Evolutionary conservation across 2,113 vertebrate species (phyloP), one percentile per base, ranked within the genome.

Genomic region (Tachycineta bicolor): DNA sequence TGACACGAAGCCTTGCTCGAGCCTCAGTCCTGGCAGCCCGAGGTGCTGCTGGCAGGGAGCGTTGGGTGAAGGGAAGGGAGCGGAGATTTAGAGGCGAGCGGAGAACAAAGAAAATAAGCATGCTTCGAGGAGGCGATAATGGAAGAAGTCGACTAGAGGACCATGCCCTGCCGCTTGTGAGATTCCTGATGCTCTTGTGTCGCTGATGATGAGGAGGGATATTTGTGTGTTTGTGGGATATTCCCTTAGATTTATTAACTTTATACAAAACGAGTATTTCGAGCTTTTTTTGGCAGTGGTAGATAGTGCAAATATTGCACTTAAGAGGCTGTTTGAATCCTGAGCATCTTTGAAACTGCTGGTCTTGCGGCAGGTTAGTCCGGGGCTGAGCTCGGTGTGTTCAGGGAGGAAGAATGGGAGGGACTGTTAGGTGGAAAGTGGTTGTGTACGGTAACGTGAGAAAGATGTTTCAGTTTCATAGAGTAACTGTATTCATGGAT

Each of bases 131-230:
- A 21, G 33, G 5, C 11, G 9, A 0, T n/a, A 4, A 34, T 58
- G 21, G n/a, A 46, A 17, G 39, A 55, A 25, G 12, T 19, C 8
- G 14, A 2, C 2, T 4, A 18, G 34, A 9, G 9, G 1, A 6
- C 16, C 2, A 0, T 41, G 5, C 21, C 7, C 1, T 2, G 39
- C 24, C 1, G 0, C 22, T 19, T 21, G 10, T 10, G 46, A 26
- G 17, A 11, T 29, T 17, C 2, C 1, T 5, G 20, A 3, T 37
- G 22, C 11, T 69, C 37, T 65, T 19, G 5, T 37, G 2, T 39
- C 15, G 31, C 7, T 50, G 22, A 11, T 10, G 41, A 52, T 41
- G 10, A n/a, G 10, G 19, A 44, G 2, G 3, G 1, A 0, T 53
- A 2, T 39, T 74, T 53, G 2, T 41, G 10, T 12, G 8, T 23